phyloP scores from a whole-genome alignment of 2,797 vertebrate species.

The Melanogrammus aeglefinus region DNA sequence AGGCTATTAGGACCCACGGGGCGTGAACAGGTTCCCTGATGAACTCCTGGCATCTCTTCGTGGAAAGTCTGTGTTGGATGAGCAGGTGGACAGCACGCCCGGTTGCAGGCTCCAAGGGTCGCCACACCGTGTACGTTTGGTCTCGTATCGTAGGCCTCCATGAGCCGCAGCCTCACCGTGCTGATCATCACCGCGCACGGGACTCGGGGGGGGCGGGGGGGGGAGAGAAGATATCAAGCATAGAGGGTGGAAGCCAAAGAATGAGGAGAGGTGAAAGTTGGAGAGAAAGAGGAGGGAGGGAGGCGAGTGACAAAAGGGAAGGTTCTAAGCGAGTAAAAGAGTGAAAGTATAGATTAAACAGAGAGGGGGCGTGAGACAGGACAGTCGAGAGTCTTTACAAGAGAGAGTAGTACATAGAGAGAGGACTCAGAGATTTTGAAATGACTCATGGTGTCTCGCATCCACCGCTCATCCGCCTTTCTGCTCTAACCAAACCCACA shows the following conservation, averaged over 20 bases:
- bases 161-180: constrained; percentile 96
- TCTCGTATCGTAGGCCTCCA: constrained; percentile 98
- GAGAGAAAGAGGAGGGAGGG: too few relatives aligned
- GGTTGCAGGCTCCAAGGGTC: constrained; percentile 99
- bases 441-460: too few relatives aligned
- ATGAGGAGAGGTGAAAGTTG: too few relatives aligned
- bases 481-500: too few relatives aligned
- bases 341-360: too few relatives aligned
- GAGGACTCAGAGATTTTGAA: too few relatives aligned
- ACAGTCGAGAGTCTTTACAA: not conserved
- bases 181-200: constrained; percentile 95
- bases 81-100: constrained; percentile 91
- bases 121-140: constrained; percentile 98
- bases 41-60: constrained; percentile 94
- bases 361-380: too few relatives aligned
- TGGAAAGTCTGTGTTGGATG: constrained; percentile 96
- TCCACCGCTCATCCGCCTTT: too few relatives aligned
- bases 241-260: not conserved
- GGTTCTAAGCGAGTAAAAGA: too few relatives aligned
- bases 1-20: constrained; percentile 90
- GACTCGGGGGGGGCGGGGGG: constrained; percentile 75
- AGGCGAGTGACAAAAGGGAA: too few relatives aligned
- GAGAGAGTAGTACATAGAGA: not conserved
- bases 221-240: not conserved
- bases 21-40: constrained; percentile 92